Conservation (phyloP, 1,140 invertebrate species). For the Aphis craccivora region DNA sequence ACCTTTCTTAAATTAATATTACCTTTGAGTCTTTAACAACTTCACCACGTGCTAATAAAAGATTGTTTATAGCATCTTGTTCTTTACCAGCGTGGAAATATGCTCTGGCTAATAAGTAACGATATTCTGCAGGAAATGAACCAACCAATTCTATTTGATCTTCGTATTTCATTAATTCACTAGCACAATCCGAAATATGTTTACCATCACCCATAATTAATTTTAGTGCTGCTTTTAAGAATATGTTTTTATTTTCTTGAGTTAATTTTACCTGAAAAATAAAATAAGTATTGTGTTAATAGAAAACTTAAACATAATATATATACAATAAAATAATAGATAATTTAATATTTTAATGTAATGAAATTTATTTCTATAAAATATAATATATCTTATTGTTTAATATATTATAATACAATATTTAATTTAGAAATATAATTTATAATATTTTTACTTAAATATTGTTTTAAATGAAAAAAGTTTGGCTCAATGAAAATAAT, state of each 20-base stretch:
- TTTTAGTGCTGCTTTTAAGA: not conserved
- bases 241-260: not conserved
- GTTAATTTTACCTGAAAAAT: not conserved
- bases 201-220: not conserved
- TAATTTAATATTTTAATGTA: not conserved
- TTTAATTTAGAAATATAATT: no score
- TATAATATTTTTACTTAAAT: no score
- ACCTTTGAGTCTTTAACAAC: not conserved
- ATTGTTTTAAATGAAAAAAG: no score
- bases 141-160: rapidly evolving
- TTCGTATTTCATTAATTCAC: not conserved
- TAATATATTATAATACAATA: no score
- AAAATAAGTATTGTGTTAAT: not conserved
- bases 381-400: not conserved
- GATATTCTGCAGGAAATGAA: not conserved
- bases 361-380: not conserved
- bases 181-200: not conserved
- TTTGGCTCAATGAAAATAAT: no score
- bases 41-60: rapidly evolving
- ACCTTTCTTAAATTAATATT: not conserved
- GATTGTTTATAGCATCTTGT: rapidly evolving
- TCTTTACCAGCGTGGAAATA: not conserved
- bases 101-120: not conserved
- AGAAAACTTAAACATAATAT: not conserved
- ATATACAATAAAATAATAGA: not conserved